Evolutionary conservation across 2,113 vertebrate genomes (phyloP).

Genomic region (Gila orcuttii): DNA sequence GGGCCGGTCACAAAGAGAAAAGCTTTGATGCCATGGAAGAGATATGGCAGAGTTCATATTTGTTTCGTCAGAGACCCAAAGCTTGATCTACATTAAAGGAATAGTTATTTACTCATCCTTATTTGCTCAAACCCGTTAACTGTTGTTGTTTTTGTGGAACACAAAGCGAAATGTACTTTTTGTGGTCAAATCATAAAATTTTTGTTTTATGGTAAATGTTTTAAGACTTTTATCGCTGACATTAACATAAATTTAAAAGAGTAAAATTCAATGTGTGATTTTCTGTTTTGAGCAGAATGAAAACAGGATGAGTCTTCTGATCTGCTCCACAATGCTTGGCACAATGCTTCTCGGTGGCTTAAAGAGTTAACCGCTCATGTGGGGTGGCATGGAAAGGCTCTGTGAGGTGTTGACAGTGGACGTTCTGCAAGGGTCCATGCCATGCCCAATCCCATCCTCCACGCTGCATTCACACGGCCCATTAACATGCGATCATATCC

Average conservation of each 20-base stretch:
- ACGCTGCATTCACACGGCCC: slow-evolving; percentile 48
- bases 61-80: slow-evolving; percentile 3
- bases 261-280: neutral
- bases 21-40: neutral
- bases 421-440: slow-evolving; percentile 40
- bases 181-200: too few relatives aligned
- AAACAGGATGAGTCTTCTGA: neutral
- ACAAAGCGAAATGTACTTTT: neutral
- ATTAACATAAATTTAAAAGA: neutral
- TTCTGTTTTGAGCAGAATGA: neutral
- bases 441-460: slow-evolving; percentile 56
- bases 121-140: neutral
- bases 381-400: slow-evolving; percentile 55
- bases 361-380: neutral
- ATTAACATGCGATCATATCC: slow-evolving; percentile 59
- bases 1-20: neutral
- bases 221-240: neutral
- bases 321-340: neutral
- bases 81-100: neutral
- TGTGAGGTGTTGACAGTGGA: slow-evolving; percentile 57
- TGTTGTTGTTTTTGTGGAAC: neutral
- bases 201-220: too few relatives aligned
- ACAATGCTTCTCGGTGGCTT: neutral
- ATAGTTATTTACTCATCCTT: neutral
- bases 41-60: neutral